Evolutionary conservation across 2,888 invertebrate species (phyloP), one percentile per base, ranked within the genome.

Genomic region (Acrocyrtus sp.): DNA sequence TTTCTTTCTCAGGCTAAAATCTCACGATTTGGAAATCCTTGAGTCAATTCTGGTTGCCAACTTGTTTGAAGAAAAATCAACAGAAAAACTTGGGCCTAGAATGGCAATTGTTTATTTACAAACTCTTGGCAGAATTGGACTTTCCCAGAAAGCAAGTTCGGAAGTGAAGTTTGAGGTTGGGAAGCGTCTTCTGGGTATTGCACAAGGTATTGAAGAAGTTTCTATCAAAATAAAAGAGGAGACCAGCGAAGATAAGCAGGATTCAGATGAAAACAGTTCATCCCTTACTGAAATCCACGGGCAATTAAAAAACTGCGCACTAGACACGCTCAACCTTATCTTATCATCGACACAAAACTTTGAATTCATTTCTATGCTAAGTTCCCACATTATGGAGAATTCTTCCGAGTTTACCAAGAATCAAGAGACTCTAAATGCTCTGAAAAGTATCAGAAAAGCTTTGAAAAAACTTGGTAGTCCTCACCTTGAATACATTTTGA

Each of bases 61-160:
- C 15, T n/a, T 74, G n/a, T 51, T 27, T 3, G 24, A 41, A 10
- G n/a, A n/a, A n/a, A n/a, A n/a, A n/a, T n/a, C n/a, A n/a, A n/a
- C n/a, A n/a, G 34, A 39, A 1, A 45, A 43, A 1, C n/a, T 63
- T 3, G 60, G 68, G 4, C 15, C 45, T n/a, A 47, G 74, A 21
- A 74, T 74, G 74, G 39, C 43, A 1, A 58, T 74, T 19, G 50
- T 54, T 4, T 68, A 63, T 21, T 19, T 74, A 1, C 53, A 61
- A 24, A 41, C 68, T 24, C 24, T 74, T 5, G 57, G 29, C 3
- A 62, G 26, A 39, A 62, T 74, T 50, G 68, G 47, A 27, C 48
- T 19, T 10, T 3, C n/a, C n/a, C 29, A 19, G 15, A 21, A 62
- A 3, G 19, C 26, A 12, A 26, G 21, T n/a, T 21, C 17, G 0